Evolutionary conservation across 2,888 invertebrate species (phyloP).

Genomic region (Hecatera dysodea): DNA sequence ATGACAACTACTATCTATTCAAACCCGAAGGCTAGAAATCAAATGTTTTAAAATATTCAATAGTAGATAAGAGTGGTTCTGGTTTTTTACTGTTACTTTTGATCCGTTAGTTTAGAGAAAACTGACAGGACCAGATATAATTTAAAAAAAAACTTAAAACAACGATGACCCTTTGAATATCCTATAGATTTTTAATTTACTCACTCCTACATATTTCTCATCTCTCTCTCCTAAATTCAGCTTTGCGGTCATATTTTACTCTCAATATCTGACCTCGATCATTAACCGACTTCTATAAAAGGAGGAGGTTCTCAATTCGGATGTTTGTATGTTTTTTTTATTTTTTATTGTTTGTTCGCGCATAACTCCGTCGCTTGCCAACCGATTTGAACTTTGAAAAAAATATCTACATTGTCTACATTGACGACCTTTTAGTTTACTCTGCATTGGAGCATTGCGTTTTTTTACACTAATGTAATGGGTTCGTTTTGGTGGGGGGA

Average conservation of each 20-base stretch:
- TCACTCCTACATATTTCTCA: background rate
- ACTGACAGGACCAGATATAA: background rate
- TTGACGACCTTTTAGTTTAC: no score
- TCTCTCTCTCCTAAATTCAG: background rate
- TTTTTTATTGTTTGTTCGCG: no score
- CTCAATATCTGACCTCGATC: no score
- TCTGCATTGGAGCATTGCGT: no score
- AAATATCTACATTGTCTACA: no score
- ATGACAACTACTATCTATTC: slow-evolving; percentile 5
- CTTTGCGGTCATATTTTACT: background rate
- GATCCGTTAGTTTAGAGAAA: slow-evolving; percentile 25
- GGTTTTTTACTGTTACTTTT: slow-evolving; percentile 22
- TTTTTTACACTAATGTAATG: no score
- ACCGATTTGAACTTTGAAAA: no score
- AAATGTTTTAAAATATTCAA: slow-evolving; percentile 26
- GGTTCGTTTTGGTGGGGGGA: no score
- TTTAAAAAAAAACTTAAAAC: background rate
- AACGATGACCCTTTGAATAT: background rate
- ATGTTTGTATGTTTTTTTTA: no score
- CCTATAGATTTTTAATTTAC: slow-evolving; percentile 1
- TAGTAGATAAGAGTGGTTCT: background rate
- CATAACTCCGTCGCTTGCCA: no score
- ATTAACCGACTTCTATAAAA: no score
- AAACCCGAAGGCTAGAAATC: background rate
- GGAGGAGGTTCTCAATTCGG: no score